phyloP scores from a whole-genome alignment of 2,113 vertebrate species.

The Prunella himalayana region DNA sequence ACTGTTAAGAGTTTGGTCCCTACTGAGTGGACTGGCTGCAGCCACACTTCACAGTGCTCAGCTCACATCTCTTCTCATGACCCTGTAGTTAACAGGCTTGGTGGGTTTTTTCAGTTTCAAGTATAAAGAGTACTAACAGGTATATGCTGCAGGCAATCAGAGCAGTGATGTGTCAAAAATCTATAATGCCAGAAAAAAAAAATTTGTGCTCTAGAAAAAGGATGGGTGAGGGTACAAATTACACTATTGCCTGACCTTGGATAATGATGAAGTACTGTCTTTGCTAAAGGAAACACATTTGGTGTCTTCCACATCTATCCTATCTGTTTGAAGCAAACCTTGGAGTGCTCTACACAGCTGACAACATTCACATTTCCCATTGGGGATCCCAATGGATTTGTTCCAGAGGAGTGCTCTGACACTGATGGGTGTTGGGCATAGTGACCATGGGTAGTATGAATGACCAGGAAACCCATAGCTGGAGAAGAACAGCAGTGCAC shows the following conservation, averaged over 20 bases:
- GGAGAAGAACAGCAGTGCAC: neutral
- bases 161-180: neutral
- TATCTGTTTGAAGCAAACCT: neutral
- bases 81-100: neutral
- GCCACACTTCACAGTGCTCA: neutral
- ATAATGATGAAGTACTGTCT: neutral
- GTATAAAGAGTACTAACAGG: neutral
- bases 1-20: neutral
- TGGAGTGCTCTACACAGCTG: neutral
- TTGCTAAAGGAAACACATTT: neutral
- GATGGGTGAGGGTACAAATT: neutral
- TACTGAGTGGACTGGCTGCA: neutral
- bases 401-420: neutral
- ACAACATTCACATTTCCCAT: neutral
- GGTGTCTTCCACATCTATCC: neutral
- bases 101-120: neutral
- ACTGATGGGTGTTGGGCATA: accelerated
- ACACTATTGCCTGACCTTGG: neutral
- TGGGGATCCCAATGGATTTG: neutral
- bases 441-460: neutral
- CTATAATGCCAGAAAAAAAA: neutral
- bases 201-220: neutral
- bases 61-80: neutral
- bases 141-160: neutral
- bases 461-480: neutral